Evolutionary conservation across 2,113 vertebrate genomes (phyloP), one percentile per base, ranked within the genome.

Genomic region (Malurus alboscapulatus): DNA sequence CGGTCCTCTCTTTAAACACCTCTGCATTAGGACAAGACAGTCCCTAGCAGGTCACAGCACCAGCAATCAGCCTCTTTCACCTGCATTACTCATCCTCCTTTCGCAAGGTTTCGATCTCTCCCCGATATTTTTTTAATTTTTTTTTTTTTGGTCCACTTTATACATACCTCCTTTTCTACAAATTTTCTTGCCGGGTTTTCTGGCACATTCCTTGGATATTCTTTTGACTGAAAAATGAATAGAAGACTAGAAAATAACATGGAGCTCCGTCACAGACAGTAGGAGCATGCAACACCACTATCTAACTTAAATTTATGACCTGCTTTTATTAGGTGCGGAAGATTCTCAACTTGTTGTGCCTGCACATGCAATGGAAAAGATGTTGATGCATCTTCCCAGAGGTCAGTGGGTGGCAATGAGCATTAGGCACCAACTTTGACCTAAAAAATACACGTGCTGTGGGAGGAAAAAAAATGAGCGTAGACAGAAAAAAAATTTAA

Each of bases 191-290:
- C 99, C 99, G 98, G 99, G 99, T 99, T 99, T 99, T 98, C 99
- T 99, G 98, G 99, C 99, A 99, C 99, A 99, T 99, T 99, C 99
- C 99, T 99, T 99, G 99, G 99, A 99, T 99, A 99, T 99, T 99
- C 99, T 99, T 99, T 99, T 99, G 98, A 99, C 99, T 99, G 99
- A 98, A 99, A 99, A 99, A 99, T 99, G 99, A 99, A 99, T 99
- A 99, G 98, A 99, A 99, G 98, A 99, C 99, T 99, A 99, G 99
- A 99, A 99, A 99, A 99, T 99, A 99, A 99, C 99, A 99, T 99
- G 98, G 98, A 98, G 98, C 98, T 98, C 99, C 98, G 96, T 98
- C 97, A 99, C 97, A 98, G 97, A 98, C 98, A 98, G 97, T 98
- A 98, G 98, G 98, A 98, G 98, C 99, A 99, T 99, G 99, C 99